Base-by-base conservation (phyloP, 2,113 vertebrate genomes). In the Mystacornis crossleyi region DNA sequence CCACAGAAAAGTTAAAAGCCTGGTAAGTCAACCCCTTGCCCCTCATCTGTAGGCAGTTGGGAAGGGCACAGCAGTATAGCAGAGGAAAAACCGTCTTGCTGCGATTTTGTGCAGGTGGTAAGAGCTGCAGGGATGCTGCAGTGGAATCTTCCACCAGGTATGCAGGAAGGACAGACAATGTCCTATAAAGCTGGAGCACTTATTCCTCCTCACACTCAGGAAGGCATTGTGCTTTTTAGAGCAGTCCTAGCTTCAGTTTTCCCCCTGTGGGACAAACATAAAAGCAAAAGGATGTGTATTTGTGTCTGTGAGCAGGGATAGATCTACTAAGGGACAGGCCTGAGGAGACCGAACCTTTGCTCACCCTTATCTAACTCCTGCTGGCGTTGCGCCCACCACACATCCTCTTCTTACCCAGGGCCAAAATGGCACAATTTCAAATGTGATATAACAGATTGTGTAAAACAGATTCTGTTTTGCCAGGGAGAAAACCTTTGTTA, bases 141-240 rank as follows among this genome's bases (percentile, higher is more conserved):
- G 38, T 8, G 81, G n/a, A 54, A 61, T 57, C 34, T 45, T 70
- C 38, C 7, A 54, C 13, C 33, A 28, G 47, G 6, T 24, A n/a
- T 23, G 28, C 34, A 66, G 40, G 64, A 82, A 43, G 25, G 23
- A 23, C 25, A 40, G 36, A n/a, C 0, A 4, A 5, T 4, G 14
- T 64, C 21, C 12, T 0, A 0, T 21, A 33, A 65, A 51, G 31
- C 24, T 60, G n/a, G 53, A 72, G 61, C 2, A 2, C 36, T 62
- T n/a, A 25, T 1, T 78, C 18, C 33, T 86, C 77, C 33, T 60
- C 62, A 50, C 0, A 0, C 18, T 64, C 33, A 64, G 54, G 69
- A 77, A 69, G 36, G 42, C n/a, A 57, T 8, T 3, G 1, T 23
- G 48, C 4, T 61, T 60, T 77, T 54, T 28, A 81, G 54, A 61